Evolutionary conservation across 1,140 invertebrate species (phyloP).

Genomic region (Caenorhabditis brenneri): DNA sequence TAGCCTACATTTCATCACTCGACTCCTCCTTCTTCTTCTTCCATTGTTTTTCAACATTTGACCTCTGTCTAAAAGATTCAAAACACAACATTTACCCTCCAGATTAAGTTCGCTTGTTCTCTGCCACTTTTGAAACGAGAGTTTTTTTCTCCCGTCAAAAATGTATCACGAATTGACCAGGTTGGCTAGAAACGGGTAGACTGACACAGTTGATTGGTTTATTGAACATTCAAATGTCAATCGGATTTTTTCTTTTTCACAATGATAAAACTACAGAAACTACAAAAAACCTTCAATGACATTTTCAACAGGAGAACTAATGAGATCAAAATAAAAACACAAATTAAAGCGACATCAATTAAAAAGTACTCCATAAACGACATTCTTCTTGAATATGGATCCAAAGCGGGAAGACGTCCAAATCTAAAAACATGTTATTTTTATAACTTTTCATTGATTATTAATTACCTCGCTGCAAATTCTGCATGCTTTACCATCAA

Average conservation of each 20-base stretch:
- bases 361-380: not conserved
- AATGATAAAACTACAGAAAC: not conserved
- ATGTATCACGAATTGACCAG: not conserved
- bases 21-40: not conserved
- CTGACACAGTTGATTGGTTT: not conserved
- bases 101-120: not conserved
- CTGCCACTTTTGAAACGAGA: too few relatives aligned
- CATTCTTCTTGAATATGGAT: conserved; percentile 3
- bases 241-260: not conserved
- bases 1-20: not conserved
- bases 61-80: too few relatives aligned
- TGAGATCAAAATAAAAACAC: not conserved
- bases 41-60: not conserved
- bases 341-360: not conserved
- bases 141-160: too few relatives aligned
- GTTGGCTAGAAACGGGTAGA: not conserved
- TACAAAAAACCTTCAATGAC: not conserved
- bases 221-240: not conserved
- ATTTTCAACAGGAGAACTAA: not conserved
- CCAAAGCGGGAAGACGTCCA: not conserved
- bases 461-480: conserved; percentile 17
- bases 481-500: conserved; percentile 28
- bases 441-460: not conserved
- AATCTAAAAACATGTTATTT: not conserved
- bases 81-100: too few relatives aligned